Conservation (phyloP, 2,113 vertebrate genomes). For the Procavia capensis region DNA sequence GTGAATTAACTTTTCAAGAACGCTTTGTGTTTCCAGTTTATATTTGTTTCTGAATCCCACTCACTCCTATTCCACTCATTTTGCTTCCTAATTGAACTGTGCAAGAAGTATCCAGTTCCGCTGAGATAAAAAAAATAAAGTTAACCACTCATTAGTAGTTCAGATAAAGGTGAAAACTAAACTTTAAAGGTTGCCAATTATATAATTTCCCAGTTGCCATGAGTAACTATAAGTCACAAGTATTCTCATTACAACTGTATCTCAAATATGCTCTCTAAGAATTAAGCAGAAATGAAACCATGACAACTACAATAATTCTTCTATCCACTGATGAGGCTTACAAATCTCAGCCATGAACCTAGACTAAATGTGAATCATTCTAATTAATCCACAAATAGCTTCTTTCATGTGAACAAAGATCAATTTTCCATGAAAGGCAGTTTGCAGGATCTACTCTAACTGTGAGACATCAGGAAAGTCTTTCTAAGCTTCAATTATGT, state of each 20-base stretch:
- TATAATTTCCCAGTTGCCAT: accelerated
- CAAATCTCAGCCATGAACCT: not conserved
- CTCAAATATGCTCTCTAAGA: not conserved
- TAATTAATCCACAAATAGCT: not conserved
- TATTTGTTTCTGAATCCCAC: not conserved
- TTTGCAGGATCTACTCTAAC: not conserved
- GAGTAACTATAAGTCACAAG: accelerated
- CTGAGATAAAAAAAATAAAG: not conserved
- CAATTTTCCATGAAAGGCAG: accelerated
- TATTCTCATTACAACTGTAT: accelerated
- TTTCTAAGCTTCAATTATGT: not conserved
- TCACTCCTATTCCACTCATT: not conserved
- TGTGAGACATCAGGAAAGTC: accelerated
- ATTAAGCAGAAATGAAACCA: not conserved
- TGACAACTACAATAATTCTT: not conserved
- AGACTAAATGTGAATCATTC: not conserved
- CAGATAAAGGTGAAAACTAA: accelerated
- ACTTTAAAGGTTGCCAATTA: not conserved
- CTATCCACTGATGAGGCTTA: accelerated
- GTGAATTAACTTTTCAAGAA: not conserved
- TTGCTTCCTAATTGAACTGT: not conserved
- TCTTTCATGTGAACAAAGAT: accelerated
- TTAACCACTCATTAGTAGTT: not conserved
- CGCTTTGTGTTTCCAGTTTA: accelerated
- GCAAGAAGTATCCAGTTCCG: not conserved